Evolutionary conservation across 2,113 vertebrate species (phyloP).

Genomic region (Cochlearius cochlearius): DNA sequence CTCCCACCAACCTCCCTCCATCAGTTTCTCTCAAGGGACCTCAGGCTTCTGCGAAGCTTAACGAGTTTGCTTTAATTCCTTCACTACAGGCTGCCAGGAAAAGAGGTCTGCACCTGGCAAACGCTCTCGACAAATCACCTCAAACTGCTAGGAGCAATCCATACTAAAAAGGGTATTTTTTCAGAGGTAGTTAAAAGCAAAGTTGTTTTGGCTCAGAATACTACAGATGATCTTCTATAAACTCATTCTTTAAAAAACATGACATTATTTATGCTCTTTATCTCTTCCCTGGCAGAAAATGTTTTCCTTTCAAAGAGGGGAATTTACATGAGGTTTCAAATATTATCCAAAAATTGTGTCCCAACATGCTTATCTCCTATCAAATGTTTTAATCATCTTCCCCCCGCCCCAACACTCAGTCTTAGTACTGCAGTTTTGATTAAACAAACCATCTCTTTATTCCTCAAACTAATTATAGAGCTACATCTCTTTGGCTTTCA

Average conservation of each 20-base stretch:
- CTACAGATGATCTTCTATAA: not conserved
- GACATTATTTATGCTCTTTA: constrained; percentile 40
- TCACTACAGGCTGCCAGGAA: not conserved
- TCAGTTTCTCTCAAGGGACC: not conserved
- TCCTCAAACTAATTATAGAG: not conserved
- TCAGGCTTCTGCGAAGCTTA: not conserved
- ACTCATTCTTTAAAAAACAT: not conserved
- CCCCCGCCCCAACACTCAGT: not conserved
- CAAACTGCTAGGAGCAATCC: not conserved
- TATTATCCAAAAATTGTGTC: constrained; percentile 11
- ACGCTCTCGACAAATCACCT: not conserved
- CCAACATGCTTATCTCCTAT: not conserved
- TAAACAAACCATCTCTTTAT: not conserved
- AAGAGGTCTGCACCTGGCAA: constrained; percentile 29
- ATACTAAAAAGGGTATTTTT: not conserved
- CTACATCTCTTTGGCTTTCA: not conserved
- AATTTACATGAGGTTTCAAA: constrained; percentile 36
- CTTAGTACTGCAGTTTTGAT: not conserved
- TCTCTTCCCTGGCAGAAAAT: not conserved
- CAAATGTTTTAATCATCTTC: not conserved
- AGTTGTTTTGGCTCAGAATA: constrained; percentile 17
- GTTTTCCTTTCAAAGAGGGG: not conserved
- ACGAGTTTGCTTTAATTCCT: not conserved
- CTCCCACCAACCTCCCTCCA: not conserved
- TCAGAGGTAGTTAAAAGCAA: not conserved